Conservation (phyloP, 2,797 vertebrate species). For the Danio albolineatus region DNA sequence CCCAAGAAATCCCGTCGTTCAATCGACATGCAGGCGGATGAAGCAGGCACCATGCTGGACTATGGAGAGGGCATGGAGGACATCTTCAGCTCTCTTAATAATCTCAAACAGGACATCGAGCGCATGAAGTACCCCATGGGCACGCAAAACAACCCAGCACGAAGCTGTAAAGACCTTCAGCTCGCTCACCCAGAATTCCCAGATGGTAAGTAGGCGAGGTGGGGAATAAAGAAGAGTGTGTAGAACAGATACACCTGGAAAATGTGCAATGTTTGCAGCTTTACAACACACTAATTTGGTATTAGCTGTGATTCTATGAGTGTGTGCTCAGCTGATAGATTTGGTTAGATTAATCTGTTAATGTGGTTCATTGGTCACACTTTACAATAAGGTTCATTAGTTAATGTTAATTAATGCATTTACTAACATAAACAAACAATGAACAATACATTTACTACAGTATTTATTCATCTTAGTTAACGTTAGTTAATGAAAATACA, state of each 20-base stretch:
- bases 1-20: conserved; percentile 90
- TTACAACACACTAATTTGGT: background rate
- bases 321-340: too few species aligned
- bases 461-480: too few species aligned
- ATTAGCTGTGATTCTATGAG: background rate
- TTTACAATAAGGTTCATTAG: too few species aligned
- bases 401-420: too few species aligned
- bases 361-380: too few species aligned
- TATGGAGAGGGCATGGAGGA: conserved; percentile 96
- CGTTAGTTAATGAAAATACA: too few species aligned
- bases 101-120: conserved; percentile 95
- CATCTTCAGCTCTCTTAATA: conserved; percentile 93
- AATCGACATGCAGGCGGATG: conserved; percentile 85
- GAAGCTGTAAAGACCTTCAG: conserved; percentile 96
- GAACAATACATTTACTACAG: too few species aligned
- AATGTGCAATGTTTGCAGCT: background rate
- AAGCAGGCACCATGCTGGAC: conserved; percentile 84
- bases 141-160: conserved; percentile 92
- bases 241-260: background rate
- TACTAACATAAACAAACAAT: too few species aligned
- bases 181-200: conserved; percentile 96
- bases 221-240: background rate
- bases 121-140: conserved; percentile 99
- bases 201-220: conserved; percentile 82
- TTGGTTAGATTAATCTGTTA: too few species aligned